A percentile compares a stretch with the other conserved stretches of the same genome.
These are phyloP conservation scores for Eolophus roseicapilla DNA, from an alignment of 2,113 vertebrate species.

Conservation along the genomic window DNA sequence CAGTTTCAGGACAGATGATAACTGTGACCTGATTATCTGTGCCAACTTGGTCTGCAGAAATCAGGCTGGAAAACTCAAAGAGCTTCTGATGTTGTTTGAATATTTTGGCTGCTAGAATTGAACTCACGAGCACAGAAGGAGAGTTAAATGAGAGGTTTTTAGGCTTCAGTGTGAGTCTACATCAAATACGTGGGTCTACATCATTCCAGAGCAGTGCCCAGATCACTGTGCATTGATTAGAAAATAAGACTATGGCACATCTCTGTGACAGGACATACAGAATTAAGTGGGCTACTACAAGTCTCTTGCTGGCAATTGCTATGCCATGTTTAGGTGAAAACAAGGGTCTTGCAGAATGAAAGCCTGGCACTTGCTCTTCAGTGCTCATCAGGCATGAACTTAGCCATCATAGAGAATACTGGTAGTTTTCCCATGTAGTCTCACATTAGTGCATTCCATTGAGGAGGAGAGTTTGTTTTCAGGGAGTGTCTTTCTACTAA, in stretches of 20 bases:
- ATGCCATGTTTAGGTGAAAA: not conserved
- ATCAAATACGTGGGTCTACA: not conserved
- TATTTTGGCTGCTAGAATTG: not conserved
- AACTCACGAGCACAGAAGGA: not conserved
- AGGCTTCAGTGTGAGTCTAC: not conserved
- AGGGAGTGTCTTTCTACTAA: not conserved
- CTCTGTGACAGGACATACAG: not conserved
- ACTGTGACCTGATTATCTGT: not conserved
- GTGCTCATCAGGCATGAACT: not conserved
- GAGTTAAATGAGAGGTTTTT: not conserved
- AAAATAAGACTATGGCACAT: not conserved
- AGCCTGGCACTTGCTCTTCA: not conserved
- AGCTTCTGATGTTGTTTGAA: not conserved
- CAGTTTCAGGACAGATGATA: not conserved
- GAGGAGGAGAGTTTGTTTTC: not conserved
- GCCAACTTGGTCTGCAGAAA: not conserved
- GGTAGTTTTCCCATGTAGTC: not conserved
- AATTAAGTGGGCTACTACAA: rapidly evolving
- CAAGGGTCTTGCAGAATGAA: not conserved
- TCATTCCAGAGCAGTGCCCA: not conserved
- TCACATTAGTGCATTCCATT: not conserved
- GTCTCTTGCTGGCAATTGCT: not conserved
- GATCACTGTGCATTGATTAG: not conserved
- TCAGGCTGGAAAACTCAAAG: not conserved
- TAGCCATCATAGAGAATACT: not conserved